Evolutionary conservation across 2,797 vertebrate species (phyloP), one percentile per base, ranked within the genome.

Genomic region (Luscinia luscinia): DNA sequence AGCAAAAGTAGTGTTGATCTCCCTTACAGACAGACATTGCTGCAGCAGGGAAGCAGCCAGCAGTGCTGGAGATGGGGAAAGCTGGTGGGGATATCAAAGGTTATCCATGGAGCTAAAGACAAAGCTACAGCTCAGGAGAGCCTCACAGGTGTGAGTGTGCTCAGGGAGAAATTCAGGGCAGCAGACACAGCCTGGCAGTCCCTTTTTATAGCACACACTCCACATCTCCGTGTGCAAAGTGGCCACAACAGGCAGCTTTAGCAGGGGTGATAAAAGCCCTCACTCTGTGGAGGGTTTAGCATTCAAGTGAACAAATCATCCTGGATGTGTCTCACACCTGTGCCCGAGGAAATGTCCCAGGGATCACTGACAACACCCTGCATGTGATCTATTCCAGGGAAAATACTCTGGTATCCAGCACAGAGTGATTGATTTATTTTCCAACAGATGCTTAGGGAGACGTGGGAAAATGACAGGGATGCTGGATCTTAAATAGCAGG

Each of bases 301-400:
- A 57, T 46, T 55, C 59, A 19, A 1, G 2, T 6, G 26, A 26
- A 57, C 11, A 40, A 51, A 51, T 78, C 58, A 64, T 19, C 40
- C 59, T 12, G 61, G 67, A 34, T 0, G 0, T 1, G n/a, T 48
- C 62, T 75, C 59, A 48, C 85, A 38, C 1, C 1, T 36, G 72
- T 80, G 72, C 58, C 3, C 9, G 49, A 83, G 40, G 64, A 30
- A 36, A 66, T 0, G 12, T 40, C 66, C 72, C 58, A 52, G 67
- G 54, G 73, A 61, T 43, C 64, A 27, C 54, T 22, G 51, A 62
- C 10, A 59, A 46, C 43, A 26, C 24, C 45, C 87, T 61, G 16
- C 12, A 41, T 27, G 55, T n/a, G 28, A 62, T 10, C 64, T 61
- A 0, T 26, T n/a, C 1, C 2, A 80, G 34, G 32, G 63, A 89